Conservation (phyloP, 2,797 vertebrate species). For the Falco rusticolus region DNA sequence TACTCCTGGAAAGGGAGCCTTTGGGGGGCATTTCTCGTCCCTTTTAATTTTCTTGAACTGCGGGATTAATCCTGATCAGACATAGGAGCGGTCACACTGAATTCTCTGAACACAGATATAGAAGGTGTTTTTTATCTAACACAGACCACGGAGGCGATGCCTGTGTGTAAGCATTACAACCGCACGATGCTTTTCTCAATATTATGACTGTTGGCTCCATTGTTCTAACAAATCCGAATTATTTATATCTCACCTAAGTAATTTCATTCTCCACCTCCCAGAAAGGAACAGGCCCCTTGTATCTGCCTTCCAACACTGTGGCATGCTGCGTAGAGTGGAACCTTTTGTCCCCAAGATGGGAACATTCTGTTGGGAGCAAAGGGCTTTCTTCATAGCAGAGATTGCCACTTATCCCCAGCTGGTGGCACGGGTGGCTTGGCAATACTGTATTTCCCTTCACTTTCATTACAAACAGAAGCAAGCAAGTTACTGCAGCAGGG, state of each 20-base stretch:
- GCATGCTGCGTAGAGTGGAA: not conserved
- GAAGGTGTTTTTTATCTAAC: not conserved
- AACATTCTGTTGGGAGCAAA: not conserved
- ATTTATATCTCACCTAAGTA: not conserved
- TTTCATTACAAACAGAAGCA: not conserved
- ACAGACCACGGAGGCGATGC: not conserved
- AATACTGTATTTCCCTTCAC: not conserved
- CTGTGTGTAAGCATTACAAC: not conserved
- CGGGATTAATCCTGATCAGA: not conserved
- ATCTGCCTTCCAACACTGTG: not conserved
- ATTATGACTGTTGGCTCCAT: not conserved
- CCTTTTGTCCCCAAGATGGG: not conserved
- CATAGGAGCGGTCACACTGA: not conserved
- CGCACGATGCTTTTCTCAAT: not conserved
- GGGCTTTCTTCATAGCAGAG: not conserved
- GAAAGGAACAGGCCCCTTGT: not conserved
- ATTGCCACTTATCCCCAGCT: not conserved
- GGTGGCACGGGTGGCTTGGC: not conserved
- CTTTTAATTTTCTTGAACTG: not conserved
- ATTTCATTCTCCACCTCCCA: not conserved
- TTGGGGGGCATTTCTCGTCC: not conserved
- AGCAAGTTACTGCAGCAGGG: not conserved
- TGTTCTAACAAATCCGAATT: not conserved
- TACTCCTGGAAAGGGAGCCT: not conserved
- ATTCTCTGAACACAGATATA: not conserved